Evolutionary conservation across 2,797 vertebrate species (phyloP).

Genomic region (Cheracebus regulus): DNA sequence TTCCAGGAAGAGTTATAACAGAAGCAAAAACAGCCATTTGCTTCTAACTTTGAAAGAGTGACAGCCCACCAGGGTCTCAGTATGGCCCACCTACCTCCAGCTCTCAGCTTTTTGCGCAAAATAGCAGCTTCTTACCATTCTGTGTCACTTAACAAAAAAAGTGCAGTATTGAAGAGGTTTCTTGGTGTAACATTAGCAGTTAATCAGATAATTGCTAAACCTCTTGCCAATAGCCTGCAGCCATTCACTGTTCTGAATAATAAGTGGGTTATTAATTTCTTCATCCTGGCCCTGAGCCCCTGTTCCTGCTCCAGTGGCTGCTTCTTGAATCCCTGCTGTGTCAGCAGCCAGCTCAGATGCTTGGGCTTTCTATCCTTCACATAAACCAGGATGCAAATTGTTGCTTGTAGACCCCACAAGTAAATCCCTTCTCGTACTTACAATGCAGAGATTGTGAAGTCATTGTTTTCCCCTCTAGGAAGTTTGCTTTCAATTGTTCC

Average conservation of each 20-base stretch:
- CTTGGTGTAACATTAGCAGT: conserved; percentile 67
- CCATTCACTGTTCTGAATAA: conserved; percentile 71
- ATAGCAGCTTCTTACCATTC: conserved; percentile 61
- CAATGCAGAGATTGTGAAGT: conserved; percentile 7
- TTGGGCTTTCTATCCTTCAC: conserved; percentile 1
- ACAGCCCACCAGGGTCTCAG: conserved; percentile 51
- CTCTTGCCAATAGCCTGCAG: conserved; percentile 68
- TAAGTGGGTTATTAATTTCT: conserved; percentile 75
- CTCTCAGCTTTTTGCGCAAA: conserved; percentile 68
- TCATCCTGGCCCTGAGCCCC: conserved; percentile 48
- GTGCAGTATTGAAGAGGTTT: conserved; percentile 35
- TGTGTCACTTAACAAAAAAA: conserved; percentile 57
- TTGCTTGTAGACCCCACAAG: conserved; percentile 38
- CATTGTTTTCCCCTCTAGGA: background rate
- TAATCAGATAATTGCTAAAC: conserved; percentile 80
- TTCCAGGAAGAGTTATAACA: conserved; percentile 73
- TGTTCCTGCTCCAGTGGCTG: background rate
- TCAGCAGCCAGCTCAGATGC: conserved; percentile 46
- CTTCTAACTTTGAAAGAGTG: conserved; percentile 69
- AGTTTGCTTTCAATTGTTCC: conserved; percentile 51
- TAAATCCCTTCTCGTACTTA: conserved; percentile 51
- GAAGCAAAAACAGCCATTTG: conserved; percentile 61
- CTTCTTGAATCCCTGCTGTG: background rate
- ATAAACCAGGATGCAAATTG: conserved; percentile 70
- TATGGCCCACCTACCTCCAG: conserved; percentile 63